Evolutionary conservation across 2,113 vertebrate genomes (phyloP).

Genomic region (Petromus typicus): DNA sequence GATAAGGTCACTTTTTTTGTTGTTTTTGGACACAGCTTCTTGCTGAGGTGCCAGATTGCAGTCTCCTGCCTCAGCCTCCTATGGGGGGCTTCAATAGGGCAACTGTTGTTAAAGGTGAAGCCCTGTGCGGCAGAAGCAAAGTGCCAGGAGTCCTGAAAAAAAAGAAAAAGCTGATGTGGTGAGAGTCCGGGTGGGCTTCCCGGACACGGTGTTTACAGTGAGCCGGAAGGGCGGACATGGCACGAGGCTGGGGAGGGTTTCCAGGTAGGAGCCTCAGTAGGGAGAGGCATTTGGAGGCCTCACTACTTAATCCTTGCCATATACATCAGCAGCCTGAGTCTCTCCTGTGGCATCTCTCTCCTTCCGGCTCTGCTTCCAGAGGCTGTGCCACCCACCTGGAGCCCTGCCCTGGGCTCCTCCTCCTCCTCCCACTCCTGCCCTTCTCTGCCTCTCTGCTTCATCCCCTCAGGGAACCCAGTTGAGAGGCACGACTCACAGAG

Average conservation of each 20-base stretch:
- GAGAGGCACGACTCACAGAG: neutral
- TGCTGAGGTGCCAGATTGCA: neutral
- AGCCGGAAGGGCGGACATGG: neutral
- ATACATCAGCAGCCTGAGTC: neutral
- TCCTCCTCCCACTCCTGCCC: neutral
- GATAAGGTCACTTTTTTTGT: neutral
- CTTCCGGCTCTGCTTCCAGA: neutral
- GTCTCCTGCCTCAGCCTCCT: neutral
- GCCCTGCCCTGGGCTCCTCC: neutral
- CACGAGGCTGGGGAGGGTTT: neutral
- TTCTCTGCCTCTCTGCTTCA: neutral
- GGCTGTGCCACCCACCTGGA: neutral
- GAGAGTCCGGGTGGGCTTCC: conserved; percentile 57
- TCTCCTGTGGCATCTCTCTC: neutral
- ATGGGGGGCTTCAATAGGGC: neutral
- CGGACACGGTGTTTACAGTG: neutral
- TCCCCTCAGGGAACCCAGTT: neutral
- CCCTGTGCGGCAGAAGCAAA: neutral
- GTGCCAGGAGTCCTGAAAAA: neutral
- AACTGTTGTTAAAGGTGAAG: neutral
- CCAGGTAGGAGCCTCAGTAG: neutral
- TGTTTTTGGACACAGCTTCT: neutral
- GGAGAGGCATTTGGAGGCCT: conserved; percentile 1
- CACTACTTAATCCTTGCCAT: neutral
- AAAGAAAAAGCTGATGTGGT: neutral